phyloP scores from a whole-genome alignment of 2,113 vertebrate species.

The Aspidoscelis tigris region DNA sequence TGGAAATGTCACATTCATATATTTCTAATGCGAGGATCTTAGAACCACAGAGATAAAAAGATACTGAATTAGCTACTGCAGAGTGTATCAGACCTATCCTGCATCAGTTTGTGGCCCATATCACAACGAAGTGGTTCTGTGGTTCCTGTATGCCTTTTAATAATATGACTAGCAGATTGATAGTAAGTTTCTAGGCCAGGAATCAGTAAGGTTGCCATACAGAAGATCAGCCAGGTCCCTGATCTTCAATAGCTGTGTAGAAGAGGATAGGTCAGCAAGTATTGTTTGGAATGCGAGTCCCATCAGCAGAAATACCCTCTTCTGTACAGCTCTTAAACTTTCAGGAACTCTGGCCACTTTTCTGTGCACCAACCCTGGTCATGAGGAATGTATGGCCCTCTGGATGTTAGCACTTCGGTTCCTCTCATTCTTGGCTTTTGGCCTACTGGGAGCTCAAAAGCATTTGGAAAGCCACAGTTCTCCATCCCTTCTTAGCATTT shows the following conservation, averaged over 20 bases:
- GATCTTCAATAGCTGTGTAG: too few relatives aligned
- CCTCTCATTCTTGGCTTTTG: neutral
- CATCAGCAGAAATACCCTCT: too few relatives aligned
- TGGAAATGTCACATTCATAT: neutral
- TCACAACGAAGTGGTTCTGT: neutral
- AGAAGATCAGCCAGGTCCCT: too few relatives aligned
- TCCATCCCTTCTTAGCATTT: neutral
- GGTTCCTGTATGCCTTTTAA: neutral
- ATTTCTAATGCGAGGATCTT: neutral
- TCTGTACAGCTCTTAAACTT: too few relatives aligned
- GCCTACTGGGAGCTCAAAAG: neutral
- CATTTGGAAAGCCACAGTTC: neutral
- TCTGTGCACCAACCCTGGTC: too few relatives aligned
- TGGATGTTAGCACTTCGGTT: neutral
- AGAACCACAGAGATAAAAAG: neutral
- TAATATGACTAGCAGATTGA: neutral
- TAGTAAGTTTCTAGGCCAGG: neutral
- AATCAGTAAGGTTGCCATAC: too few relatives aligned
- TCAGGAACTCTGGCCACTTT: too few relatives aligned
- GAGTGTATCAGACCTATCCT: neutral
- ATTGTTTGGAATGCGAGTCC: too few relatives aligned
- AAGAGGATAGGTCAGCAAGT: too few relatives aligned
- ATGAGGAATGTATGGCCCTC: neutral
- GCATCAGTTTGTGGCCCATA: neutral
- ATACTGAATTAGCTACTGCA: neutral